These are phyloP conservation scores for Mastigias papua DNA, from an alignment of 30 jellyfish, hydroid and myxozoan species.

Conservation along the genomic window DNA sequence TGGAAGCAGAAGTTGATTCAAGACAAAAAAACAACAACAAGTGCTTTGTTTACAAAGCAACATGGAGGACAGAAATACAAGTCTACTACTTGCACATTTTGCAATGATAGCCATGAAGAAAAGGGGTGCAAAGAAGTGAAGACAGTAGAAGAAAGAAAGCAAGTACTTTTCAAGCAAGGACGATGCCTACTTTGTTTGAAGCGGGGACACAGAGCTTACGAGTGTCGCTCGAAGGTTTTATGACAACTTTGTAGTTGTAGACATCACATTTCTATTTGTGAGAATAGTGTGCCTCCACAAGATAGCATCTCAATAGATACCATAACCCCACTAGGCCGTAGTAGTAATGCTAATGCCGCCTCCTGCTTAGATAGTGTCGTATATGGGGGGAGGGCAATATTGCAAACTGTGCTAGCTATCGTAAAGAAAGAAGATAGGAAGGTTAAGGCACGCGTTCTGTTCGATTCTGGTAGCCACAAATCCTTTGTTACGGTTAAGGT, in stretches of 20 bases:
- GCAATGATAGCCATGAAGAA: background rate
- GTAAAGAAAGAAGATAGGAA: conserved; percentile 6
- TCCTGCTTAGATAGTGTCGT: conserved; percentile 21
- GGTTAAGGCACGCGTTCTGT: conserved; percentile 35
- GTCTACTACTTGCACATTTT: background rate
- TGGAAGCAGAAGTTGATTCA: background rate
- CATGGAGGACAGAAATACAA: background rate
- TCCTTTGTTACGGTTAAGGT: conserved; percentile 23
- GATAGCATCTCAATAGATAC: background rate
- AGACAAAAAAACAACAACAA: background rate
- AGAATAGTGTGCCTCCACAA: background rate
- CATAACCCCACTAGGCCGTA: background rate
- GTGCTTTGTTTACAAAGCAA: background rate
- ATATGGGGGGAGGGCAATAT: conserved; percentile 47
- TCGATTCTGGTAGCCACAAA: conserved; percentile 54
- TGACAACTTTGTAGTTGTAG: conserved; percentile 10
- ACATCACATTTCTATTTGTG: conserved; percentile 27
- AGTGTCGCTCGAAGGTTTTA: background rate
- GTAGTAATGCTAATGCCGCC: background rate
- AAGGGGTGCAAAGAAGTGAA: background rate
- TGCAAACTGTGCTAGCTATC: conserved; percentile 44
- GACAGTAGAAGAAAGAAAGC: conserved; percentile 1
- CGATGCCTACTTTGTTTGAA: conserved; percentile 10
- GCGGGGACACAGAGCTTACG: conserved; percentile 11
- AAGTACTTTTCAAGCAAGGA: conserved; percentile 2